A percentile compares a stretch with the other conserved stretches of the same genome.
phyloP scores from a whole-genome alignment of 2,888 invertebrate genomes.

The Drosophila dives region DNA sequence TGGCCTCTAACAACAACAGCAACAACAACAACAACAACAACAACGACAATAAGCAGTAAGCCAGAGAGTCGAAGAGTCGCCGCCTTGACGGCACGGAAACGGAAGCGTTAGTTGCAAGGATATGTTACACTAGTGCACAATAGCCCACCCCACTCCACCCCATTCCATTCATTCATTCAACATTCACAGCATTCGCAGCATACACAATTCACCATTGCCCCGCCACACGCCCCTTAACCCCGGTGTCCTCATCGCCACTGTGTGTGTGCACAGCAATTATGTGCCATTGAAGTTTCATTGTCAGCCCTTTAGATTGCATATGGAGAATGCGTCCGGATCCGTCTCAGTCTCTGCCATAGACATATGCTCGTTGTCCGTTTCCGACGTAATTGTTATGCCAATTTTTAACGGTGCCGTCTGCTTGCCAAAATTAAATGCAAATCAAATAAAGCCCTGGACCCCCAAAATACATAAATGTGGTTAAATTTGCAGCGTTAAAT shows the following conservation, averaged over 20 bases:
- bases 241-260: constrained; percentile 6
- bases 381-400: constrained; percentile 76
- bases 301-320: constrained; percentile 67
- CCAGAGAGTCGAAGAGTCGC: constrained; percentile 41
- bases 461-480: constrained; percentile 69
- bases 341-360: constrained; percentile 13
- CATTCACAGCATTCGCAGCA: constrained; percentile 24
- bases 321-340: constrained; percentile 28
- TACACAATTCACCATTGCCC: constrained; percentile 18
- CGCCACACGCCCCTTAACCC: not conserved
- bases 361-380: constrained; percentile 51
- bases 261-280: constrained; percentile 64
- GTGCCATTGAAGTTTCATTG: constrained; percentile 76
- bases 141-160: constrained; percentile 24
- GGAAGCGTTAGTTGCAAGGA: constrained; percentile 80
- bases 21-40: constrained; percentile 21
- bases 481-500: constrained; percentile 76
- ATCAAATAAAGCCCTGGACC: constrained; percentile 67
- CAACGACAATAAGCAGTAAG: constrained; percentile 19
- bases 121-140: constrained; percentile 70
- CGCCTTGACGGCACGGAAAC: constrained; percentile 75
- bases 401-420: constrained; percentile 63
- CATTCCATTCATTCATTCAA: constrained; percentile 24
- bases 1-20: constrained; percentile 50
- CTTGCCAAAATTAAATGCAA: constrained; percentile 74